Evolutionary conservation across 2,888 invertebrate species (phyloP), one percentile per base, ranked within the genome.

Genomic region (Cataglyphis cursor): DNA sequence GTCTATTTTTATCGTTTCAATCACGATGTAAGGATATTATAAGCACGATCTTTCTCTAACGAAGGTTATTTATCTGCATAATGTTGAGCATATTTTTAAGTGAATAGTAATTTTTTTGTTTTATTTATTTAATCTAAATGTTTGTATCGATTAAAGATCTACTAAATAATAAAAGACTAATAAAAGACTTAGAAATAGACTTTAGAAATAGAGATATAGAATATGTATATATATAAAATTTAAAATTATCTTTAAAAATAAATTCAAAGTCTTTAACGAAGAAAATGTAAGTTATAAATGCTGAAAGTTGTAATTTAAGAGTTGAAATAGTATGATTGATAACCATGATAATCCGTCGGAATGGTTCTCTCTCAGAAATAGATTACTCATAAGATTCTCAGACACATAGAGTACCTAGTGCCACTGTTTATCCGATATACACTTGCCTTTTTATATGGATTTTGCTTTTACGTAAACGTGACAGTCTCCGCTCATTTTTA

Each of bases 401-500:
- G 15, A 28, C 31, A 74, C 41, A 3, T 3, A 38, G 15, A 44
- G n/a, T 31, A 35, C 0, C 35, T 35, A 31, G 21, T 74, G 15
- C 0, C 21, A 48, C 21, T 74, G n/a, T 76, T 75, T 54, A 54
- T 15, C 12, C 10, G 68, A 78, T 44, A 21, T 48, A 18, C 8
- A 70, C 41, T 44, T 70, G 54, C 57, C 21, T 18, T 41, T 12
- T 44, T 31, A 59, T 28, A 10, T 31, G 41, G 44, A 78, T 44
- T 44, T 59, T 31, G n/a, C 28, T 21, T 57, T 70, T 78, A 41
- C n/a, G 31, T 18, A 48, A 35, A 48, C 70, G 24, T 57, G 73
- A 78, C 78, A 70, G 28, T 78, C 10, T 12, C 1, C 44, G 41
- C 41, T 61, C 59, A 59, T 61, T 80, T 59, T 59, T 61, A 44